These are phyloP conservation scores for Xyrichtys novacula DNA, from an alignment of 2,797 vertebrate genomes.

Conservation along the genomic window DNA sequence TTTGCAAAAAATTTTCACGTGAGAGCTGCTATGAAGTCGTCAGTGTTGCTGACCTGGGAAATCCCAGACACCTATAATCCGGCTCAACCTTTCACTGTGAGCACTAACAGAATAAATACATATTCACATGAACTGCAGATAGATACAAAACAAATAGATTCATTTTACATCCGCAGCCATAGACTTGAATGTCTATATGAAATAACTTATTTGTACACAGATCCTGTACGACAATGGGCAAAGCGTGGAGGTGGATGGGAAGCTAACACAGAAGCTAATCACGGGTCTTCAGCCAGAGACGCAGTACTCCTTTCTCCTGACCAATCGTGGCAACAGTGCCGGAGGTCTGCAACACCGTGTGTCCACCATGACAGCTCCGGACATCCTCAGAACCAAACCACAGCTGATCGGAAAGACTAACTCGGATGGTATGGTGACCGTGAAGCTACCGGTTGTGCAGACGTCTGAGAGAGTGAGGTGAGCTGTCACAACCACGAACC, in stretches of 20 bases:
- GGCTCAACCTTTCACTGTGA: slow-evolving; percentile 98
- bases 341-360: slow-evolving; percentile 98
- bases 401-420: slow-evolving; percentile 95
- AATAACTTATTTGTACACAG: slow-evolving; percentile 72
- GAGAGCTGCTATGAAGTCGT: slow-evolving; percentile 99
- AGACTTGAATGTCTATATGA: neutral
- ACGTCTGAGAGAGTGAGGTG: slow-evolving; percentile 94
- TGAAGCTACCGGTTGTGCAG: slow-evolving; percentile 93
- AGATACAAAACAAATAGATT: neutral
- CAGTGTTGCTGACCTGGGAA: slow-evolving; percentile 97
- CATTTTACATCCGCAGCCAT: neutral
- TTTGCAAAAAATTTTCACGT: slow-evolving; percentile 99
- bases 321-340: slow-evolving; percentile 97
- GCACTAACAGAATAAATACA: slow-evolving; percentile 43
- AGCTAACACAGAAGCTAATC: slow-evolving; percentile 96
- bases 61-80: slow-evolving; percentile 99
- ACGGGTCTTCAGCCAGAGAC: slow-evolving; percentile 97
- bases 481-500: slow-evolving; percentile 32
- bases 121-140: neutral
- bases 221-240: slow-evolving; percentile 98
- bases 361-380: slow-evolving; percentile 95
- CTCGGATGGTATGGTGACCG: slow-evolving; percentile 95
- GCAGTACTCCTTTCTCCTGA: slow-evolving; percentile 96
- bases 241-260: slow-evolving; percentile 97
- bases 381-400: slow-evolving; percentile 95